phyloP scores from a whole-genome alignment of 2,797 vertebrate genomes.

The Lagocephalus sceleratus region DNA sequence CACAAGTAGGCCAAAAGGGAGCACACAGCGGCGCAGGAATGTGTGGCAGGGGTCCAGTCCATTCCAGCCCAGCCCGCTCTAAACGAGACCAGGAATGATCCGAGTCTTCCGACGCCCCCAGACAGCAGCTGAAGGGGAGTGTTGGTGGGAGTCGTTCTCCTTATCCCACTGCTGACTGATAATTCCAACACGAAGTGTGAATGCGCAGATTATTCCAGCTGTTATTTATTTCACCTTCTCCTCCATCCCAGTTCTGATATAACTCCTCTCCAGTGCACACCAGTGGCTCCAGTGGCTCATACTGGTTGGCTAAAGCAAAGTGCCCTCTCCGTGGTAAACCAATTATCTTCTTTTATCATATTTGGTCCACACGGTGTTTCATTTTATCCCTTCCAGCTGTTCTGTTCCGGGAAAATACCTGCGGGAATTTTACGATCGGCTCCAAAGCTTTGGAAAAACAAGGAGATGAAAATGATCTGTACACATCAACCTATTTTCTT shows the following conservation, averaged over 20 bases:
- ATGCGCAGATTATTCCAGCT: neutral
- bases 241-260: neutral
- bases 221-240: neutral
- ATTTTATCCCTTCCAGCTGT: constrained; percentile 13
- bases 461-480: neutral
- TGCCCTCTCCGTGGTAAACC: constrained; percentile 1
- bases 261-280: constrained; percentile 9
- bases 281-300: constrained; percentile 2
- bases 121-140: constrained; percentile 50
- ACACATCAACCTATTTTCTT: too few relatives aligned
- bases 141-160: neutral
- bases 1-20: constrained; percentile 53
- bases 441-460: neutral
- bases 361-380: constrained; percentile 4
- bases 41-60: constrained; percentile 46
- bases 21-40: constrained; percentile 45
- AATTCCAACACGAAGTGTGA: neutral
- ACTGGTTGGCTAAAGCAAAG: constrained; percentile 10
- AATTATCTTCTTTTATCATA: neutral
- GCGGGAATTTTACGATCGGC: neutral
- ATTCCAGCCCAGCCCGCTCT: constrained; percentile 42
- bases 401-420: constrained; percentile 13
- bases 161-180: neutral
- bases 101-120: neutral
- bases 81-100: constrained; percentile 31